phyloP scores from a whole-genome alignment of 1,140 invertebrate genomes.

The Dendroctonus ponderosae region DNA sequence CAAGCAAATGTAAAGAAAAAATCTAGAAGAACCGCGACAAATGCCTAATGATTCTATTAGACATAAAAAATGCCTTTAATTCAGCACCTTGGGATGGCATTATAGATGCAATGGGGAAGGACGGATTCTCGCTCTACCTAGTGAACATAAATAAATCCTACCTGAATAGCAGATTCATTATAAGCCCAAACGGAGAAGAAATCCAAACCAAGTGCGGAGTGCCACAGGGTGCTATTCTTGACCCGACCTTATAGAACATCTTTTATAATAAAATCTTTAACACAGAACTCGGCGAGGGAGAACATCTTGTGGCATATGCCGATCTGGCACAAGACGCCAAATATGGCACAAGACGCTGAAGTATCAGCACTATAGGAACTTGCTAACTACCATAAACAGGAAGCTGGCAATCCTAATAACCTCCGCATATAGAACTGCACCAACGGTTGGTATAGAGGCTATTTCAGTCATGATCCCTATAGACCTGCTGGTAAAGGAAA shows the following conservation, averaged over 20 bases:
- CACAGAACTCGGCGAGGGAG: neutral
- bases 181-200: too few relatives aligned
- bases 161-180: too few relatives aligned
- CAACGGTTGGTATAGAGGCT: neutral
- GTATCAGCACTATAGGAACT: neutral
- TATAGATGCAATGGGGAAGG: too few relatives aligned
- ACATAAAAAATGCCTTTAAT: neutral
- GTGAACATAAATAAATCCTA: too few relatives aligned
- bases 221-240: slow-evolving; percentile 27
- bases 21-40: too few relatives aligned
- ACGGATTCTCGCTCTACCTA: too few relatives aligned
- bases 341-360: neutral
- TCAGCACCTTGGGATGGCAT: too few relatives aligned
- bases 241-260: slow-evolving; percentile 29
- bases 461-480: neutral
- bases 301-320: slow-evolving; percentile 14
- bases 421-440: neutral
- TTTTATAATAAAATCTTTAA: slow-evolving; percentile 13
- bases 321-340: slow-evolving; percentile 6
- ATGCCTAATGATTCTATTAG: too few relatives aligned
- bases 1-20: too few relatives aligned
- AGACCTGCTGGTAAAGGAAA: neutral
- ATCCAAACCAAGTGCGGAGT: slow-evolving; percentile 11
- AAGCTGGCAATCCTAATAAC: neutral
- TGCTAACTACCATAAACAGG: neutral